Conservation (phyloP, 2,888 invertebrate species). For the Polydrusus pterygomalis region DNA sequence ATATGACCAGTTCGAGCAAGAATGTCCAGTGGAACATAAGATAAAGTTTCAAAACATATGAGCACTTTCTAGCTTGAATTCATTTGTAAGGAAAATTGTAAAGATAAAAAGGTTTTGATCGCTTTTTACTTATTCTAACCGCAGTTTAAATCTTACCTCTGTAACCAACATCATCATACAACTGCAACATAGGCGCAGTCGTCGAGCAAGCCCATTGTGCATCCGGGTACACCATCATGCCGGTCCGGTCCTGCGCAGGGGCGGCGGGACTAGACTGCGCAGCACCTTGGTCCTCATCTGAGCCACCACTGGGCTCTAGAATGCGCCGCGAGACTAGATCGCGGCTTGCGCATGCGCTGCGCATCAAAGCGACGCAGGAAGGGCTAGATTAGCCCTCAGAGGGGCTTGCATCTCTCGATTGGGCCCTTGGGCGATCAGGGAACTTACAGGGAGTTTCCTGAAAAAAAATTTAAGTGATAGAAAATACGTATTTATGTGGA, state of each 20-base stretch:
- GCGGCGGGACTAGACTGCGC: slow-evolving; percentile 62
- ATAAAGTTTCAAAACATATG: no score
- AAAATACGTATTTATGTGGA: no score
- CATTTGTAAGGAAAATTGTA: no score
- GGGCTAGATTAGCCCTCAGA: slow-evolving; percentile 42
- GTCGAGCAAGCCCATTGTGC: slow-evolving; percentile 75
- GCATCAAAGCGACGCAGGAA: slow-evolving; percentile 63
- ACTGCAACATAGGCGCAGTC: slow-evolving; percentile 78
- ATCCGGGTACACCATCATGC: slow-evolving; percentile 79
- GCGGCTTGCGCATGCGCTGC: slow-evolving; percentile 69
- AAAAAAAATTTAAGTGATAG: neutral
- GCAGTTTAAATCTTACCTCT: slow-evolving; percentile 74
- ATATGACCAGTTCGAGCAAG: no score
- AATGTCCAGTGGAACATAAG: no score
- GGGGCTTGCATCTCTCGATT: slow-evolving; percentile 37
- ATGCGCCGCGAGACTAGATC: slow-evolving; percentile 69
- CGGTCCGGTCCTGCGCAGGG: slow-evolving; percentile 51
- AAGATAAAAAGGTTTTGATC: no score
- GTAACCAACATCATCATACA: slow-evolving; percentile 79
- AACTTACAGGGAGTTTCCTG: neutral
- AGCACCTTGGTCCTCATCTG: slow-evolving; percentile 63
- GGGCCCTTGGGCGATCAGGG: slow-evolving; percentile 9
- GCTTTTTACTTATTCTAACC: no score
- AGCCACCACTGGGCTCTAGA: slow-evolving; percentile 64
- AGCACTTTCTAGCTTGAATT: no score